Evolutionary conservation across 2,888 invertebrate genomes (phyloP), one percentile per base, ranked within the genome.

Genomic region (Mamestra brassicae): DNA sequence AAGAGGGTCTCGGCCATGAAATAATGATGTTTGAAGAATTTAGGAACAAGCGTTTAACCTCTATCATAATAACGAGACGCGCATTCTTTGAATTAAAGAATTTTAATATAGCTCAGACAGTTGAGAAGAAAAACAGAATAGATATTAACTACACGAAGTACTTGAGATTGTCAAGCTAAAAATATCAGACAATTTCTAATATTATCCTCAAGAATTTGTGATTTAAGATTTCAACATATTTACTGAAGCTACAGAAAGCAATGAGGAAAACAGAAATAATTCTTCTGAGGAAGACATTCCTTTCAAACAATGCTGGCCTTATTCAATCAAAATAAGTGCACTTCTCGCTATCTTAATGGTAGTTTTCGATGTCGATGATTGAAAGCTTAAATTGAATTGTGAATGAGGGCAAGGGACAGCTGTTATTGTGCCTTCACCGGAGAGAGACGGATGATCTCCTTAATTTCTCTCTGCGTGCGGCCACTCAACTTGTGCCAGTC

Each of bases 401-500:
- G 84, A 80, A 75, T 68, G 88, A 77, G 84, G 74, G 85, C 84
- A 86, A 85, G 85, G 87, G 90, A 91, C 87, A 89, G 89, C 79
- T 85, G 81, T 86, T 89, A 73, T 76, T 83, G 76, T 86, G 55
- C 82, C 80, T 82, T 80, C 66, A 85, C 79, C 81, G 70, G 85
- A 92, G 85, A 89, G 92, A 91, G 92, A 91, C 80, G 84, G 90
- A 89, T 84, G 82, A 88, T 89, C 88, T 88, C 88, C 90, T 92
- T 92, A 93, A 92, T 93, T 92, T 92, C 89, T 92, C 94, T 91
- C 94, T 87, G 95, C 93, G 96, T 95, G 95, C 94, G 95, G 95
- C 93, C 96, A 93, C 91, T 93, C 91, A 88, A 92, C 90, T 93
- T 92, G 81, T 93, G 94, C 95, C 90, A 96, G 96, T 96, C 96